Evolutionary conservation across 2,888 invertebrate species (phyloP).

Genomic region (Notodonta ziczac): DNA sequence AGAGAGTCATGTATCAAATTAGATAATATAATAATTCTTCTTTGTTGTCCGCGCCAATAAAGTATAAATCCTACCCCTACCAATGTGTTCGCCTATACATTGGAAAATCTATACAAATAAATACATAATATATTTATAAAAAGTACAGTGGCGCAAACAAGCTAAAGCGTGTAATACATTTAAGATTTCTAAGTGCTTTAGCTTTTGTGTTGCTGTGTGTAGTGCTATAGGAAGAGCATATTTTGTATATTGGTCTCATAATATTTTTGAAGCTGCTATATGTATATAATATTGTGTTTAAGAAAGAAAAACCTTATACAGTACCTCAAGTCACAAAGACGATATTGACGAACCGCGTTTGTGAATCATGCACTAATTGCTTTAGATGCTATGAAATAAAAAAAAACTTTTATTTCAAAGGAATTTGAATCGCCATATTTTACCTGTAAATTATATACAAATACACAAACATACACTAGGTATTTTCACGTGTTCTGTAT

Average conservation of each 20-base stretch:
- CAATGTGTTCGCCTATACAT: neutral
- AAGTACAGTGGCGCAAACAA: neutral
- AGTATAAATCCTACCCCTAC: neutral
- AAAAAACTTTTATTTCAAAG: slow-evolving; percentile 3
- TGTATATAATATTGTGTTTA: too few species aligned
- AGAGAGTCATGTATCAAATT: too few species aligned
- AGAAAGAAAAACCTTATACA: neutral
- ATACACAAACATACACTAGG: neutral
- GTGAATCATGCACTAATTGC: neutral
- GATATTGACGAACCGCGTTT: neutral
- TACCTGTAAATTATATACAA: slow-evolving; percentile 8
- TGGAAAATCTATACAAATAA: too few species aligned
- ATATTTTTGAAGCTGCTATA: too few species aligned
- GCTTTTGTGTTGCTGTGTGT: neutral
- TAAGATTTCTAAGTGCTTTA: neutral
- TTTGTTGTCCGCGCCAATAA: too few species aligned
- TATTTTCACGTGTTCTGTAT: neutral
- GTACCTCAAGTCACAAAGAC: neutral
- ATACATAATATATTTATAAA: too few species aligned
- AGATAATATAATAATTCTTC: too few species aligned
- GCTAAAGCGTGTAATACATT: neutral
- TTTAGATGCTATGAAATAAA: neutral
- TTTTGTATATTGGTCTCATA: too few species aligned
- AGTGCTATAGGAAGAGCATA: too few species aligned
- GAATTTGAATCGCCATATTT: slow-evolving; percentile 4